Evolutionary conservation across 1,140 invertebrate genomes (phyloP).

Genomic region (Drosophila prosaltans): DNA sequence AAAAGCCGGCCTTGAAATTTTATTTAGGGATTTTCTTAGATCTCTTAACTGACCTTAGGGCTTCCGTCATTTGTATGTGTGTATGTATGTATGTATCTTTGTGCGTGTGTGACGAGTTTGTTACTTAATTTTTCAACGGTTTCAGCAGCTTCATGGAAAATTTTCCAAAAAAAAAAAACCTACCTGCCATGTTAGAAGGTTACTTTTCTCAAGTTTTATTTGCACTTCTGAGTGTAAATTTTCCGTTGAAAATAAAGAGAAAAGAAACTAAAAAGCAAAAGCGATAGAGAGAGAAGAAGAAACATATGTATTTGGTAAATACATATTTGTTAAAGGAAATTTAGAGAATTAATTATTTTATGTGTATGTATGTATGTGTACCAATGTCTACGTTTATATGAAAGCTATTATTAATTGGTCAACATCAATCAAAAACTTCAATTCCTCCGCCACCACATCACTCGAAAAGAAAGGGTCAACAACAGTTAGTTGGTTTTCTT

Average conservation of each 20-base stretch:
- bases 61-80: not conserved
- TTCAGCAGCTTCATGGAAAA: slow-evolving; percentile 34
- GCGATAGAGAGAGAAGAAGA: slow-evolving; percentile 11
- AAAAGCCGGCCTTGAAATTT: not conserved
- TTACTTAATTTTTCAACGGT: slow-evolving; percentile 13
- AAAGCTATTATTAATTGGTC: slow-evolving; percentile 13
- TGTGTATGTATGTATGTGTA: too few species aligned
- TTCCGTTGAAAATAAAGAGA: slow-evolving; percentile 1
- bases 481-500: slow-evolving; percentile 8
- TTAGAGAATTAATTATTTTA: slow-evolving; percentile 21
- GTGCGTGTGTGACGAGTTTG: slow-evolving; percentile 9
- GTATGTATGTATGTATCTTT: not conserved
- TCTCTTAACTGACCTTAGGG: slow-evolving; percentile 11
- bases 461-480: slow-evolving; percentile 11
- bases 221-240: slow-evolving; percentile 32
- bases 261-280: slow-evolving; percentile 40
- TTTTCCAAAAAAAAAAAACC: slow-evolving; percentile 22
- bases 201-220: slow-evolving; percentile 57
- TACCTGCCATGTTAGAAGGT: slow-evolving; percentile 42
- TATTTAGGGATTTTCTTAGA: not conserved
- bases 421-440: slow-evolving; percentile 26
- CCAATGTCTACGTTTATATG: not conserved
- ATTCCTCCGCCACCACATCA: not conserved
- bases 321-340: slow-evolving; percentile 28
- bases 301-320: slow-evolving; percentile 23